Evolutionary conservation across 92 coral and sea anemone genomes (phyloP).

Genomic region (Anthopleura xanthogrammica): DNA sequence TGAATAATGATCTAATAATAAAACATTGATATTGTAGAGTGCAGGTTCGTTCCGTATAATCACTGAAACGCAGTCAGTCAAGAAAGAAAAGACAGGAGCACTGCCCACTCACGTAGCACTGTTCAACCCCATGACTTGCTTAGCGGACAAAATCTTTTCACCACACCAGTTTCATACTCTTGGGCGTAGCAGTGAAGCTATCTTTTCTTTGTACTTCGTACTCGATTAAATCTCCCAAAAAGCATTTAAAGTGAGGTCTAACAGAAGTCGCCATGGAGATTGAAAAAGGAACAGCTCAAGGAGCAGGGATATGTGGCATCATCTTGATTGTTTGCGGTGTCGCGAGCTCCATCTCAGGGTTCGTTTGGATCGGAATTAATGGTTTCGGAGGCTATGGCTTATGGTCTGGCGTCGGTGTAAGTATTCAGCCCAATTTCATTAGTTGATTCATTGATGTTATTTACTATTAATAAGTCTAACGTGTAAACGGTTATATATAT

Average conservation of each 20-base stretch:
- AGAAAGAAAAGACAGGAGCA: too few species aligned
- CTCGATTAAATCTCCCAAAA: not conserved
- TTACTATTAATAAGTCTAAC: too few species aligned
- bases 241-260: too few species aligned
- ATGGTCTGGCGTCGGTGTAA: not conserved
- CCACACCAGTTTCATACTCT: not conserved
- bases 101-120: not conserved
- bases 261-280: not conserved
- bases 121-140: not conserved
- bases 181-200: not conserved
- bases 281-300: not conserved
- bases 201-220: not conserved
- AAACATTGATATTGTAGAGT: too few species aligned
- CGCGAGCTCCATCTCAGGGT: not conserved
- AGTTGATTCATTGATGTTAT: too few species aligned
- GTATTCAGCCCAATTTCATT: not conserved
- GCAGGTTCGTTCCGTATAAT: too few species aligned
- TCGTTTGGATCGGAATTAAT: not conserved
- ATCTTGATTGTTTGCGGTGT: not conserved
- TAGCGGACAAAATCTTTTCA: not conserved
- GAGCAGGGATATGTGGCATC: constrained; percentile 8
- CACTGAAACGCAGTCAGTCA: too few species aligned
- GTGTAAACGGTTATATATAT: too few species aligned
- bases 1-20: too few species aligned
- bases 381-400: not conserved